phyloP scores from a whole-genome alignment of 1,140 invertebrate genomes.

The Calosoma granatense region DNA sequence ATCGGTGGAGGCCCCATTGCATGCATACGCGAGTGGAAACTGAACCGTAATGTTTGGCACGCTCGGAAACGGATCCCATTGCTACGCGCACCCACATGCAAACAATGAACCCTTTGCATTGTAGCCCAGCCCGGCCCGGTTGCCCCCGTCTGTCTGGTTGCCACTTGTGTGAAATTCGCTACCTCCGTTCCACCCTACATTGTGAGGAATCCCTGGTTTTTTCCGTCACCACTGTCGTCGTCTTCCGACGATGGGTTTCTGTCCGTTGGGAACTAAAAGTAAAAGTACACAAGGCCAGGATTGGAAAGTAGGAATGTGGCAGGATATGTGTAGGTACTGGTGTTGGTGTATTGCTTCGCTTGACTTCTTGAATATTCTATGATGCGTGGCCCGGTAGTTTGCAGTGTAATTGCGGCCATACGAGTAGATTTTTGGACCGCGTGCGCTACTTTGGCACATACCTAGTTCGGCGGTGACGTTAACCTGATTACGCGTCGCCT shows the following conservation, averaged over 20 bases:
- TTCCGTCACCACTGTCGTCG: too few relatives aligned
- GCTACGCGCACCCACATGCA: neutral
- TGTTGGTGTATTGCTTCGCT: too few relatives aligned
- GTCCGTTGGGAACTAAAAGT: neutral
- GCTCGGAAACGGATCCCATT: neutral
- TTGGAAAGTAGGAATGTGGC: too few relatives aligned
- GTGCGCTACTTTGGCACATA: too few relatives aligned
- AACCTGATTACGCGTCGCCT: conserved; percentile 5
- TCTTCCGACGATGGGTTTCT: neutral
- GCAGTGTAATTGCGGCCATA: neutral
- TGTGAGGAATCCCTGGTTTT: neutral
- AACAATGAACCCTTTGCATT: too few relatives aligned
- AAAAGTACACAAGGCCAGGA: neutral
- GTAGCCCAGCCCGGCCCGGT: too few relatives aligned
- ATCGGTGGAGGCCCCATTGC: neutral
- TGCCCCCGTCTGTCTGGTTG: neutral
- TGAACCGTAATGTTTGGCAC: neutral
- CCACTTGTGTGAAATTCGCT: neutral
- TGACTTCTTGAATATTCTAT: neutral
- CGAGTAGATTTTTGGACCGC: neutral
- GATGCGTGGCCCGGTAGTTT: neutral
- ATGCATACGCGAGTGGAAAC: conserved; percentile 2
- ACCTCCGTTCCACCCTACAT: neutral
- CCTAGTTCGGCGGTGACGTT: neutral
- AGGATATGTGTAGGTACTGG: too few relatives aligned